These are phyloP conservation scores for Pseudorhombus dupliciocellatus DNA, from an alignment of 2,113 vertebrate genomes.

Conservation along the genomic window DNA sequence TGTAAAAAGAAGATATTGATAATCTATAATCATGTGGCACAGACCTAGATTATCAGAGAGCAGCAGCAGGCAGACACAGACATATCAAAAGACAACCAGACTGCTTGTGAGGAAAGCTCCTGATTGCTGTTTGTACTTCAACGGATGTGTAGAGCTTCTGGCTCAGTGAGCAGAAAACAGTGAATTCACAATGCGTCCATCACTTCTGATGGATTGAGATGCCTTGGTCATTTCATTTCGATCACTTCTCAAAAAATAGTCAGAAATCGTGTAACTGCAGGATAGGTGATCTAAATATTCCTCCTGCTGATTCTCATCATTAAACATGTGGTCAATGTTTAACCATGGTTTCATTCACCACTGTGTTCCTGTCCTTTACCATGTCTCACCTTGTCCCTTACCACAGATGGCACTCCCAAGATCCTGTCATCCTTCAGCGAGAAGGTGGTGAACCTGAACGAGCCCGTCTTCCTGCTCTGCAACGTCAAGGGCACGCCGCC, in stretches of 20 bases:
- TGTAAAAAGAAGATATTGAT: constrained; percentile 90
- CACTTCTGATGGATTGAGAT: background rate
- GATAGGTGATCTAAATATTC: too few relatives aligned
- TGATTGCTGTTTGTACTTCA: background rate
- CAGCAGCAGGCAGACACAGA: constrained; percentile 73
- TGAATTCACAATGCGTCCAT: background rate
- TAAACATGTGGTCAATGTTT: background rate
- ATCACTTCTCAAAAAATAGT: background rate
- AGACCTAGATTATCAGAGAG: constrained; percentile 84
- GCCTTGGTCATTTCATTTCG: background rate
- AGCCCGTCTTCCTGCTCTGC: constrained; percentile 95
- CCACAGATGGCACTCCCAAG: constrained; percentile 96
- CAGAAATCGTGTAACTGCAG: background rate
- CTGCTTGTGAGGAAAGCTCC: constrained; percentile 41
- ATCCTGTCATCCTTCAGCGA: constrained; percentile 97
- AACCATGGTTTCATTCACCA: constrained; percentile 13
- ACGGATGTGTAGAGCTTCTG: background rate
- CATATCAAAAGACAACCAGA: constrained; percentile 74
- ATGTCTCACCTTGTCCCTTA: background rate
- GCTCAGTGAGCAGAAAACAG: background rate
- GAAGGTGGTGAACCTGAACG: constrained; percentile 94
- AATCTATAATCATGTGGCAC: constrained; percentile 88
- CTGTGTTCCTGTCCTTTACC: background rate
- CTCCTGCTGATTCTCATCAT: too few relatives aligned
- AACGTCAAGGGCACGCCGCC: constrained; percentile 95